A percentile compares a stretch with the other conserved stretches of the same genome.
Evolutionary conservation across 2,888 invertebrate genomes (phyloP).

Genomic region (Hoplodrina blanda): DNA sequence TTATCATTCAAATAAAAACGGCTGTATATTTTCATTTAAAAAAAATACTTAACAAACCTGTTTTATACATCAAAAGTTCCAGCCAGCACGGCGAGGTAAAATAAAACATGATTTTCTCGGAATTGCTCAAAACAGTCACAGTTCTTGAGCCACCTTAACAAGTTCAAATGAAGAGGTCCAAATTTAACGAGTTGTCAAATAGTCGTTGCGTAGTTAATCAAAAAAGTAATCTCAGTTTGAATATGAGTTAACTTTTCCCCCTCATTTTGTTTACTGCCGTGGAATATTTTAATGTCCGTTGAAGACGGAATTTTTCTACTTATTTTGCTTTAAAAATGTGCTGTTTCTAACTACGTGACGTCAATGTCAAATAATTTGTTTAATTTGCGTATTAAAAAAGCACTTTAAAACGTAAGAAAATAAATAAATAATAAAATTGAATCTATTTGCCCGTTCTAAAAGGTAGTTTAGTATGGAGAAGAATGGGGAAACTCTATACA

Average conservation of each 20-base stretch:
- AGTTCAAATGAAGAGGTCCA: conserved; percentile 47
- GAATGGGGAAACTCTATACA: no score
- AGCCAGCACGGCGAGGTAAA: conserved; percentile 14
- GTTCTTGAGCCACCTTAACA: conserved; percentile 52
- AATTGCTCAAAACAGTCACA: conserved; percentile 29
- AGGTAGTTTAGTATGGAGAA: no score
- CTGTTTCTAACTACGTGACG: neutral
- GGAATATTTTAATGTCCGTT: conserved; percentile 29
- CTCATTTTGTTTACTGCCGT: conserved; percentile 37
- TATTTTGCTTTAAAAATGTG: neutral
- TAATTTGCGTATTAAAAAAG: no score
- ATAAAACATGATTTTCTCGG: conserved; percentile 40
- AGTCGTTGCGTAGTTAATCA: conserved; percentile 63
- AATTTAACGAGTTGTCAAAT: conserved; percentile 55
- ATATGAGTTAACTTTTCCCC: conserved; percentile 61
- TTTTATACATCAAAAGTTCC: conserved; percentile 24
- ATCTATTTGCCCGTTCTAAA: no score
- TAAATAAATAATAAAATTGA: no score
- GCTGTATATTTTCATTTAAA: conserved; percentile 8
- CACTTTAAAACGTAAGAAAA: no score
- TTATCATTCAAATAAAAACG: neutral
- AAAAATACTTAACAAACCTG: conserved; percentile 29
- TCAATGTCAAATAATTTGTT: no score
- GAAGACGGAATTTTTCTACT: neutral
- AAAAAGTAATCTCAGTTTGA: conserved; percentile 73